phyloP scores from a whole-genome alignment of 2,797 vertebrate genomes.

The Sebastes kiyomatsui region DNA sequence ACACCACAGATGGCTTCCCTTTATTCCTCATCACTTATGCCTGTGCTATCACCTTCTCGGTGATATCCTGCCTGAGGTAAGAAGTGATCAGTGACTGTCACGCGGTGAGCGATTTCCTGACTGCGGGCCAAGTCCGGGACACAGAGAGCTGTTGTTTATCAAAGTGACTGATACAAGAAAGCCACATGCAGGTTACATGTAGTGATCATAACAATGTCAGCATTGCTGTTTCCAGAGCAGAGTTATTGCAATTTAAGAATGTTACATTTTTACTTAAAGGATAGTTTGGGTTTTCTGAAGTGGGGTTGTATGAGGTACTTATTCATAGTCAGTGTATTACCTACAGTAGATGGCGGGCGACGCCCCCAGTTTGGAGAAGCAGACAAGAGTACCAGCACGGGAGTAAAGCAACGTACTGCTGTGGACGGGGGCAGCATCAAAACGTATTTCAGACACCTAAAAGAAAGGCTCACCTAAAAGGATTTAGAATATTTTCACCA shows the following conservation, averaged over 20 bases:
- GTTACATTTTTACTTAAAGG: not conserved
- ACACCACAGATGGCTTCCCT: slow-evolving; percentile 77
- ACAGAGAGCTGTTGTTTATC: slow-evolving; percentile 28
- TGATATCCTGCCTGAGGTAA: slow-evolving; percentile 87
- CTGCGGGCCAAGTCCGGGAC: slow-evolving; percentile 9
- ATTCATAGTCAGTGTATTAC: too few species aligned
- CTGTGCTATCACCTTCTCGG: slow-evolving; percentile 77
- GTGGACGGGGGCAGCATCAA: too few species aligned
- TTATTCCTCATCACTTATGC: slow-evolving; percentile 82
- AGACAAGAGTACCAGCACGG: too few species aligned
- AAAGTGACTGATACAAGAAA: not conserved
- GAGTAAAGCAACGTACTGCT: too few species aligned
- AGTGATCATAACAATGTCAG: not conserved
- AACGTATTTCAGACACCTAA: too few species aligned
- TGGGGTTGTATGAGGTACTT: too few species aligned
- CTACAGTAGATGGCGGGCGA: too few species aligned
- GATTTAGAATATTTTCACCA: too few species aligned
- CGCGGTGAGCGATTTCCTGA: slow-evolving; percentile 29
- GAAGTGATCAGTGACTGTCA: slow-evolving; percentile 43
- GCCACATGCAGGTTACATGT: not conserved
- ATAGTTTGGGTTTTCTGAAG: too few species aligned
- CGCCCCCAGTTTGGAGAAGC: too few species aligned
- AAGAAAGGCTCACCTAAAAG: too few species aligned
- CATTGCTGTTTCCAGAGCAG: not conserved
- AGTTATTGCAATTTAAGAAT: not conserved